These are phyloP conservation scores for Parauchenoglanis punctatus DNA, from an alignment of 2,797 vertebrate genomes.

Conservation along the genomic window DNA sequence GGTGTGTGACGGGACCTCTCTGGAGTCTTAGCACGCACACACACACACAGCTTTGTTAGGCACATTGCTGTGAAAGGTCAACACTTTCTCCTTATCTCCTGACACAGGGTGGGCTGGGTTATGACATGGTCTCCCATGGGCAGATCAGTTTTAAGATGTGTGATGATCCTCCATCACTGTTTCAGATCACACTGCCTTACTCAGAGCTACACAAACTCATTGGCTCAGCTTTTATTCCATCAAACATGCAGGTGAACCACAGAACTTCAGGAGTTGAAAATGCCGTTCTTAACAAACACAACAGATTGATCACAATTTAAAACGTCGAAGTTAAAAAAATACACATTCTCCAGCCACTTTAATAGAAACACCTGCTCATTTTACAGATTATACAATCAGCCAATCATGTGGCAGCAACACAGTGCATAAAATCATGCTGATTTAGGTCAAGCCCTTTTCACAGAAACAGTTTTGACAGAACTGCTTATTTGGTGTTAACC, in stretches of 20 bases:
- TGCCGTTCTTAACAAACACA: neutral
- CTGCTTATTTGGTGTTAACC: too few relatives aligned
- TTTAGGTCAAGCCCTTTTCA: neutral
- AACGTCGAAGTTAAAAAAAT: neutral
- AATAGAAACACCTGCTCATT: neutral
- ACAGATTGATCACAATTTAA: neutral
- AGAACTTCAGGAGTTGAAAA: neutral
- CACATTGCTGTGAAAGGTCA: conserved; percentile 56
- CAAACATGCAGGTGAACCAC: too few relatives aligned
- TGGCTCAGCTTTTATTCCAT: neutral
- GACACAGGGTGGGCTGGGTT: conserved; percentile 29
- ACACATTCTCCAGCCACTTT: neutral
- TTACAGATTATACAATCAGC: neutral
- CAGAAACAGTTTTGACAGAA: too few relatives aligned
- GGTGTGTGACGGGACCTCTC: conserved; percentile 58
- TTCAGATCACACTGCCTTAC: conserved; percentile 49
- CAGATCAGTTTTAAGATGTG: conserved; percentile 49
- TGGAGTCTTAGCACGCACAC: conserved; percentile 29
- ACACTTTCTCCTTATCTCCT: conserved; percentile 48
- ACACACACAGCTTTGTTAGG: conserved; percentile 32
- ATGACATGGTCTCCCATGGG: conserved; percentile 45
- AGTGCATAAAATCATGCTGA: neutral
- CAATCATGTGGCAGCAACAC: neutral
- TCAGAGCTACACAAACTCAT: neutral
- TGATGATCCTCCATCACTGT: conserved; percentile 45